A percentile compares a stretch with the other conserved stretches of the same genome.
phyloP scores from a whole-genome alignment of 2,113 vertebrate species.

The Clinocottus analis region DNA sequence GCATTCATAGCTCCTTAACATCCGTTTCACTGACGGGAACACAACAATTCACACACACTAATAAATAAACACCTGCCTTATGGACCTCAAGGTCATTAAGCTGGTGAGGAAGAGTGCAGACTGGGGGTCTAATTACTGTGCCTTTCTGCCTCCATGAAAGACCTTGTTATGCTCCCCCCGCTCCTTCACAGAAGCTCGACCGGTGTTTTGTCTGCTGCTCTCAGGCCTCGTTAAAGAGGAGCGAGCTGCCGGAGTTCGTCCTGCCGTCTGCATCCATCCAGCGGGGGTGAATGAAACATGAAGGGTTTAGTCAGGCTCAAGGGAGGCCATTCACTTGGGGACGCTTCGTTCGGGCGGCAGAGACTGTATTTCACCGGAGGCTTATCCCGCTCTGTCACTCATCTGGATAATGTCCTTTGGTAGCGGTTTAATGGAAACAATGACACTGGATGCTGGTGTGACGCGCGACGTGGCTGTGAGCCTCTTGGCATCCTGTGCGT shows the following conservation, averaged over 20 bases:
- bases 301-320: constrained; percentile 54
- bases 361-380: constrained; percentile 31
- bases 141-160: constrained; percentile 47
- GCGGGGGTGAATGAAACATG: constrained; percentile 38
- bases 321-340: constrained; percentile 40
- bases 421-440: constrained; percentile 49
- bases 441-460: constrained; percentile 21
- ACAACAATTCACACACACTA: constrained; percentile 12
- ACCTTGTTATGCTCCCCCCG: constrained; percentile 59
- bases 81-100: constrained; percentile 58
- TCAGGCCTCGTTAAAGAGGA: constrained; percentile 54
- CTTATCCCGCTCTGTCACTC: constrained; percentile 44
- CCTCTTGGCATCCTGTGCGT: constrained; percentile 21
- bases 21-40: constrained; percentile 23
- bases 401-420: constrained; percentile 50
- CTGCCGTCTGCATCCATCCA: constrained; percentile 43
- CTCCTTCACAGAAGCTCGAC: constrained; percentile 26
- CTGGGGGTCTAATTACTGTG: constrained; percentile 62
- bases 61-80: constrained; percentile 58
- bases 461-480: constrained; percentile 12
- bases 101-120: constrained; percentile 44
- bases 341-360: constrained; percentile 28
- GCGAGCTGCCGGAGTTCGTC: constrained; percentile 25
- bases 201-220: constrained; percentile 54
- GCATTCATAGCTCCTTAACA: constrained; percentile 16